These are phyloP conservation scores for Xyliphius kryptos DNA, from an alignment of 2,113 vertebrate genomes.

Conservation along the genomic window DNA sequence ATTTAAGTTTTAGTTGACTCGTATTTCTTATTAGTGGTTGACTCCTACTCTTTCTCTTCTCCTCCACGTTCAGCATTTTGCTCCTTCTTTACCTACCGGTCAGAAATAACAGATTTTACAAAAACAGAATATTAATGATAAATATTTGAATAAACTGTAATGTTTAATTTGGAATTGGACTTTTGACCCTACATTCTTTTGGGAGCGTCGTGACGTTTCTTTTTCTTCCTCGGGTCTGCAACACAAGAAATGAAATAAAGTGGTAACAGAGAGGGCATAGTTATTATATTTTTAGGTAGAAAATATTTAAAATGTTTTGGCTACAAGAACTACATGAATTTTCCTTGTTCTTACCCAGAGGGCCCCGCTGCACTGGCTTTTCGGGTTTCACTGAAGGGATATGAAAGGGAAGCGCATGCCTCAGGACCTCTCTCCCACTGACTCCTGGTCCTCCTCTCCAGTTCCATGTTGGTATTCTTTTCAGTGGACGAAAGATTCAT, in stretches of 20 bases:
- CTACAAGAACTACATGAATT: no score
- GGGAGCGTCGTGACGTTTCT: conserved; percentile 50
- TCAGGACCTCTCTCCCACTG: conserved; percentile 40
- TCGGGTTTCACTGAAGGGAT: conserved; percentile 39
- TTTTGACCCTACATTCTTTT: conserved; percentile 26
- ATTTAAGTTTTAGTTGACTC: conserved; percentile 2
- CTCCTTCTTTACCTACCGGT: conserved; percentile 59
- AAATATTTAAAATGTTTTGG: no score
- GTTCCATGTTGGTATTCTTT: conserved; percentile 53
- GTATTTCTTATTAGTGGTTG: conserved; percentile 8
- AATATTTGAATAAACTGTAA: not conserved
- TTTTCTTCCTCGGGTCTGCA: conserved; percentile 44
- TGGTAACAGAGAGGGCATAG: no score
- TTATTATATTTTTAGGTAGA: no score
- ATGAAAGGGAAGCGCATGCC: conserved; percentile 14
- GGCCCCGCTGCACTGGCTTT: conserved; percentile 37
- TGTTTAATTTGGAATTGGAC: not conserved
- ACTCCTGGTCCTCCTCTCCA: conserved; percentile 43
- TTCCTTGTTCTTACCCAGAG: conserved; percentile 49
- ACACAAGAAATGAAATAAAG: no score
- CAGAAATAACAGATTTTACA: not conserved
- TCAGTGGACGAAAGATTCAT: conserved; percentile 38
- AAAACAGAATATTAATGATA: not conserved
- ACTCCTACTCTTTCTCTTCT: conserved; percentile 48
- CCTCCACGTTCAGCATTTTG: conserved; percentile 65